A percentile compares a stretch with the other conserved stretches of the same genome.
Conservation (phyloP, 2,888 invertebrate species). For the Ctenicera cuprea region DNA sequence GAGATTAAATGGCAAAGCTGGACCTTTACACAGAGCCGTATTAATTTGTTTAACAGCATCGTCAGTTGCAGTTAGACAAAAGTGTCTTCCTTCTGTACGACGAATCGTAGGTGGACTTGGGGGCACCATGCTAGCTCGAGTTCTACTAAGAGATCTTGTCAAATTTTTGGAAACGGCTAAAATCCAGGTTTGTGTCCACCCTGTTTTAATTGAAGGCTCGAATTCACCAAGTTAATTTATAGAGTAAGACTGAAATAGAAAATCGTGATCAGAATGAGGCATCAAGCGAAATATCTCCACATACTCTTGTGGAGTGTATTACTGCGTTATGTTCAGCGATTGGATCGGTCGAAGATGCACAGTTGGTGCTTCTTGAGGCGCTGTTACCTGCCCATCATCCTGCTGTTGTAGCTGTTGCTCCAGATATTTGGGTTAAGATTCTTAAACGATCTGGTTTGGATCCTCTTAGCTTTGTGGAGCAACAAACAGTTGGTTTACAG, state of each 20-base stretch:
- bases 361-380: constrained; percentile 79
- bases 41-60: constrained; percentile 81
- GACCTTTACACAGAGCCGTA: constrained; percentile 83
- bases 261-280: constrained; percentile 73
- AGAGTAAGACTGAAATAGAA: constrained; percentile 72
- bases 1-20: constrained; percentile 79
- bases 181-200: constrained; percentile 64
- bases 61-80: constrained; percentile 77
- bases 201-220: not conserved
- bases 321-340: constrained; percentile 70
- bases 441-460: constrained; percentile 76
- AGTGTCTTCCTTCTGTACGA: constrained; percentile 78
- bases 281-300: constrained; percentile 73
- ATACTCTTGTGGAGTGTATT: constrained; percentile 70
- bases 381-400: constrained; percentile 87
- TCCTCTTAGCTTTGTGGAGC: constrained; percentile 77
- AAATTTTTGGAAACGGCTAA: constrained; percentile 80
- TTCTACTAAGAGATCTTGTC: constrained; percentile 81
- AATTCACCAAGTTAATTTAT: not conserved
- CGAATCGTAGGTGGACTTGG: constrained; percentile 78
- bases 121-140: constrained; percentile 78
- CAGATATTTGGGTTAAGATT: constrained; percentile 83
- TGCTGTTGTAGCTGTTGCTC: constrained; percentile 75
- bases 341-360: constrained; percentile 73
- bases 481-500: constrained; percentile 76